These are phyloP conservation scores for Chironomus riparius DNA, from an alignment of 2,888 invertebrate genomes.

Conservation along the genomic window DNA sequence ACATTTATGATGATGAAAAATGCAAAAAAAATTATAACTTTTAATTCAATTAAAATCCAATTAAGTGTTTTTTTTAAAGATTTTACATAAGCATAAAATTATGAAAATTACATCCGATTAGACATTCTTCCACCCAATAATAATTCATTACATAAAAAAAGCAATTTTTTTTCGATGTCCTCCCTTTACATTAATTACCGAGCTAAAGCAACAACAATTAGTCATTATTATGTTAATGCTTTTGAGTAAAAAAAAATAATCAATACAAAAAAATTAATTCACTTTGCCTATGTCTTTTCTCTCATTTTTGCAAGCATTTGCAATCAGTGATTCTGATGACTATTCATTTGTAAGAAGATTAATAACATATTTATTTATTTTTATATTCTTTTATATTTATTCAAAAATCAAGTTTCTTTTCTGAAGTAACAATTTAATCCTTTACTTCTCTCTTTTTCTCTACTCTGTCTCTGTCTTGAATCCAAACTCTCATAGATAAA, in stretches of 20 bases:
- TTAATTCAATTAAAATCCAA: conserved; percentile 13
- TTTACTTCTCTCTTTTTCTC: neutral
- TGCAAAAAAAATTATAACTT: neutral
- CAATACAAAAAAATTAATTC: neutral
- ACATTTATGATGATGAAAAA: neutral
- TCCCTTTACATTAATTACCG: too few relatives aligned
- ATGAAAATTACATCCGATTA: neutral
- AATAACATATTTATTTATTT: neutral
- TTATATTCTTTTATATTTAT: neutral
- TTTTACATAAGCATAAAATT: neutral
- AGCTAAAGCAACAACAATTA: too few relatives aligned
- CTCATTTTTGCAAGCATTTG: conserved; percentile 18
- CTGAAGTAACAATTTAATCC: neutral
- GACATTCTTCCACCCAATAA: too few relatives aligned
- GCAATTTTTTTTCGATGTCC: too few relatives aligned
- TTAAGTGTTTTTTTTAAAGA: neutral
- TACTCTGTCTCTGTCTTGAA: neutral
- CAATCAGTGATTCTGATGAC: conserved; percentile 23
- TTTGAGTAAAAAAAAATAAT: neutral
- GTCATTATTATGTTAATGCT: too few relatives aligned
- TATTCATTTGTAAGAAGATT: conserved; percentile 22
- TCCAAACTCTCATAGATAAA: too few relatives aligned
- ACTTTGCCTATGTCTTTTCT: neutral
- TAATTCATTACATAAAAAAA: too few relatives aligned
- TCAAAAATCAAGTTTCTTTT: neutral